Evolutionary conservation across 1,140 invertebrate genomes (phyloP).

Genomic region (Carcinoscorpius rotundicauda): DNA sequence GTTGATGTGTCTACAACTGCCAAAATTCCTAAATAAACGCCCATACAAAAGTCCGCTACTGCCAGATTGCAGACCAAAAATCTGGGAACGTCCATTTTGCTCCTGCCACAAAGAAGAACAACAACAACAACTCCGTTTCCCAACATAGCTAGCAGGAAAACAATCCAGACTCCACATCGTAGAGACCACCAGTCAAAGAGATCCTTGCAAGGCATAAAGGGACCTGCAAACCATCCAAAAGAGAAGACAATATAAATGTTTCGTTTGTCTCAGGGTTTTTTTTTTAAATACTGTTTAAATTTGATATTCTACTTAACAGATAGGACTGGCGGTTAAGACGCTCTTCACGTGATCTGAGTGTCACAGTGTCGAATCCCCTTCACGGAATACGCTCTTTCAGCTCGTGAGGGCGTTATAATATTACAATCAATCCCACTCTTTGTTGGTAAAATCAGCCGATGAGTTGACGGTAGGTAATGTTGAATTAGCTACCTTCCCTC

Average conservation of each 20-base stretch:
- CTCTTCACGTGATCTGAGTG: too few species aligned
- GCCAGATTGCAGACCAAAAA: conserved; percentile 97
- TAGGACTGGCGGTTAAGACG: too few species aligned
- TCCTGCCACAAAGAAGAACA: conserved; percentile 78
- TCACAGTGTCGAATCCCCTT: too few species aligned
- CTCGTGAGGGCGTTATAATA: too few species aligned
- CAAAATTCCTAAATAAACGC: conserved; percentile 84
- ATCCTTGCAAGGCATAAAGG: conserved; percentile 90
- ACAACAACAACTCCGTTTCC: conserved; percentile 92
- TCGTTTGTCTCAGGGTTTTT: background rate
- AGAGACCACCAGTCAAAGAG: conserved; percentile 97
- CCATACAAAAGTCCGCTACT: conserved; percentile 93
- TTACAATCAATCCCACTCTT: too few species aligned
- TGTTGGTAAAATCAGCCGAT: too few species aligned
- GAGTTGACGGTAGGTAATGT: too few species aligned
- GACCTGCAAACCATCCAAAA: conserved; percentile 47
- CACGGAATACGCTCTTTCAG: too few species aligned
- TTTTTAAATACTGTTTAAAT: too few species aligned
- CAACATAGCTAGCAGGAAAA: conserved; percentile 85
- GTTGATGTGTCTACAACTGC: conserved; percentile 95
- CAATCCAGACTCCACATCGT: conserved; percentile 90
- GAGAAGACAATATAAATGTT: background rate
- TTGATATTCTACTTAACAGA: too few species aligned
- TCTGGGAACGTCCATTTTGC: conserved; percentile 88
- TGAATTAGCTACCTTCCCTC: too few species aligned